Conservation (phyloP, 2,888 invertebrate genomes). For the Fragum sueziense region DNA sequence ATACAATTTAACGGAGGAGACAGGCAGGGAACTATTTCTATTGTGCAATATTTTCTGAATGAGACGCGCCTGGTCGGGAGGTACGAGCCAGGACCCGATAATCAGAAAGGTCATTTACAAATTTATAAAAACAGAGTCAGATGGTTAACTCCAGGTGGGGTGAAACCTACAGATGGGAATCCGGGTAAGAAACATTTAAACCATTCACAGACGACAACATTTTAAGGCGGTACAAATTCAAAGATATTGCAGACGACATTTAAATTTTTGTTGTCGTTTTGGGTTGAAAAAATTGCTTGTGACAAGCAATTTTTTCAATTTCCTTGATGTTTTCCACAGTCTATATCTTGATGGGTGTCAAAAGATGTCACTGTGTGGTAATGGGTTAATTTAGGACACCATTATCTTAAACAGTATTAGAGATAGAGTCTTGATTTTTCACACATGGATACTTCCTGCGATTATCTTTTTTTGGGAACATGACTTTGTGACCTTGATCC, state of each 20-base stretch:
- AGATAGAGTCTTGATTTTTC: too few relatives aligned
- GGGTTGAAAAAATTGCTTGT: not conserved
- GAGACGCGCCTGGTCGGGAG: slow-evolving; percentile 77
- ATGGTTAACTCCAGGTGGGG: slow-evolving; percentile 87
- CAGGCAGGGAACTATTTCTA: slow-evolving; percentile 83
- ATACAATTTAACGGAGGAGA: slow-evolving; percentile 88
- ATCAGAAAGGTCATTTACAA: slow-evolving; percentile 62
- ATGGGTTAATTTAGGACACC: too few relatives aligned
- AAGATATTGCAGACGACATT: too few relatives aligned
- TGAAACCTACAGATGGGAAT: slow-evolving; percentile 86
- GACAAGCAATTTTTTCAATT: slow-evolving; percentile 1
- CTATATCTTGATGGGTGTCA: not conserved
- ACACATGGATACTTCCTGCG: too few relatives aligned
- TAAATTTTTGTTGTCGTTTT: too few relatives aligned
- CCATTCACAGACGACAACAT: too few relatives aligned
- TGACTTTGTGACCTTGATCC: too few relatives aligned
- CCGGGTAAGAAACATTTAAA: slow-evolving; percentile 69
- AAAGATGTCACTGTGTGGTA: too few relatives aligned
- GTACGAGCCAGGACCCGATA: slow-evolving; percentile 73
- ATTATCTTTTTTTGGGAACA: too few relatives aligned
- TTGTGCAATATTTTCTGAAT: slow-evolving; percentile 80
- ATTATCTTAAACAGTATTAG: not conserved
- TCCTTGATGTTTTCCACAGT: not conserved
- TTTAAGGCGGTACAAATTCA: too few relatives aligned
- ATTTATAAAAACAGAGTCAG: slow-evolving; percentile 85